phyloP scores from a whole-genome alignment of 2,888 invertebrate species.

The Digitonthophagus gazella region DNA sequence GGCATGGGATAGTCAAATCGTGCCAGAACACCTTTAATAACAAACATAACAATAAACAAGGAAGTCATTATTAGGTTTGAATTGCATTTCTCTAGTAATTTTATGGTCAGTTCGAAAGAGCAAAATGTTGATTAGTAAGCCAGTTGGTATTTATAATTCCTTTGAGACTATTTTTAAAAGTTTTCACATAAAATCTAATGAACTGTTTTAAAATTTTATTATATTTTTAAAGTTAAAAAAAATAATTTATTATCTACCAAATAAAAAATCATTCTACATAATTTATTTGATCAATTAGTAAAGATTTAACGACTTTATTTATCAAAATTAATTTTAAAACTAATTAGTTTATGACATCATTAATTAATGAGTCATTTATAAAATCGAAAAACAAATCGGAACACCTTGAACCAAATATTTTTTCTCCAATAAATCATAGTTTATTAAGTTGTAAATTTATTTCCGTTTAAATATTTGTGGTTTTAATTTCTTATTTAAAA shows the following conservation, averaged over 20 bases:
- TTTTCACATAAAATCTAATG: no score
- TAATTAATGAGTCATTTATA: neutral
- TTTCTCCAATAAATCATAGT: neutral
- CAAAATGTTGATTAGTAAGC: neutral
- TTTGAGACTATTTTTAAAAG: no score
- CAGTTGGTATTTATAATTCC: neutral
- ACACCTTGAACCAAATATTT: neutral
- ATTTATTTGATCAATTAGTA: neutral
- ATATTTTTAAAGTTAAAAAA: no score
- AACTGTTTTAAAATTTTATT: neutral
- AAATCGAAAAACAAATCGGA: neutral
- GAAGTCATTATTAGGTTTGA: neutral
- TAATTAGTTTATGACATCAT: neutral
- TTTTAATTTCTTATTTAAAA: neutral
- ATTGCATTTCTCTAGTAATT: neutral
- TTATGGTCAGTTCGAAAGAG: neutral
- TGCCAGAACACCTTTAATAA: neutral
- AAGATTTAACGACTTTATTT: neutral
- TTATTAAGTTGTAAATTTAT: neutral
- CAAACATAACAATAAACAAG: neutral
- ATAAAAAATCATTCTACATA: neutral
- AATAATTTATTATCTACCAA: neutral
- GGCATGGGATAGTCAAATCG: neutral
- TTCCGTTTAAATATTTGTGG: no score
- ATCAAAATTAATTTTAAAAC: neutral